phyloP scores from a whole-genome alignment of 2,797 vertebrate genomes.

The Sebastes dallii region DNA sequence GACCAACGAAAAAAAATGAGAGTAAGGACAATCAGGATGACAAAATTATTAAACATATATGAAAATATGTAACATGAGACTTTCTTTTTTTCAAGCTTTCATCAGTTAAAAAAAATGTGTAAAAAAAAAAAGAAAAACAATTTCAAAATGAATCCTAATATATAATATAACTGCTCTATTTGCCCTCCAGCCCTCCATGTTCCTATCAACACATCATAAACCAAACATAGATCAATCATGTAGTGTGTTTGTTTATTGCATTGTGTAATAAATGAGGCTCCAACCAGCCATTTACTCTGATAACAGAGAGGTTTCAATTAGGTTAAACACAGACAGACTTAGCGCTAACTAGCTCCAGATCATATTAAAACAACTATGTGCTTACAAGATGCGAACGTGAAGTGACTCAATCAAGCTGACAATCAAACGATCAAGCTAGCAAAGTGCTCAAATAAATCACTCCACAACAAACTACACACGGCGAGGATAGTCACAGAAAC shows the following conservation, averaged over 20 bases:
- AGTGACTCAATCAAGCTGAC: too few species aligned
- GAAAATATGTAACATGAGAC: neutral
- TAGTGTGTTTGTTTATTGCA: too few species aligned
- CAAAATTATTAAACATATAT: neutral
- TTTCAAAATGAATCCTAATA: too few species aligned
- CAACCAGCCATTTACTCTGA: neutral
- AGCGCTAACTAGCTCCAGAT: neutral
- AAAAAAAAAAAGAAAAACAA: too few species aligned
- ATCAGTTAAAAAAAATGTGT: too few species aligned
- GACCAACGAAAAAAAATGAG: neutral
- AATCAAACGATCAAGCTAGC: too few species aligned
- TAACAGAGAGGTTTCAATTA: fast-evolving
- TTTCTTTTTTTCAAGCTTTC: neutral
- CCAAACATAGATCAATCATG: too few species aligned
- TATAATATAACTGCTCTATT: too few species aligned
- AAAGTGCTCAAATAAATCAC: neutral
- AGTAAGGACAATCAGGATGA: neutral
- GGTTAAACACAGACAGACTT: too few species aligned
- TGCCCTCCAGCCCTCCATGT: too few species aligned
- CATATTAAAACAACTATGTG: neutral
- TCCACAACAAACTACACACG: neutral
- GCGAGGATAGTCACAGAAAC: neutral
- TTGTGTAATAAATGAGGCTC: too few species aligned
- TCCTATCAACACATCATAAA: too few species aligned
- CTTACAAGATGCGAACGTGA: fast-evolving